Percentiles rank a stretch among this genome's conserved stretches.
These are phyloP conservation scores for Aptenodytes patagonicus DNA, from an alignment of 2,113 vertebrate genomes.

Conservation along the genomic window DNA sequence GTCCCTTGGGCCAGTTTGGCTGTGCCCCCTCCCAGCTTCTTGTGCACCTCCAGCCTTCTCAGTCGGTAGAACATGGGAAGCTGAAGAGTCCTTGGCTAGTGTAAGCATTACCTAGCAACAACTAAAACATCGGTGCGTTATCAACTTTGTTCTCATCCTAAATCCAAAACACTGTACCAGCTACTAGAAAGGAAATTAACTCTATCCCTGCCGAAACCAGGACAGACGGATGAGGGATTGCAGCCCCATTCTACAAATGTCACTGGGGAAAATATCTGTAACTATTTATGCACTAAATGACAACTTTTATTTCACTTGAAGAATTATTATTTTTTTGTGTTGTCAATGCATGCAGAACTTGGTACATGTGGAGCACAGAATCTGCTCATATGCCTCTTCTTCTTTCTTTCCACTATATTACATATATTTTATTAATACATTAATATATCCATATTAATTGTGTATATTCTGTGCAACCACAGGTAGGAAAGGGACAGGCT, in stretches of 20 bases:
- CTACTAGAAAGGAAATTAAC: too few relatives aligned
- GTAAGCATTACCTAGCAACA: too few relatives aligned
- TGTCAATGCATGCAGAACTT: not conserved
- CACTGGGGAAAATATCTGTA: not conserved
- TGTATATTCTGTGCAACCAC: not conserved
- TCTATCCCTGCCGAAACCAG: too few relatives aligned
- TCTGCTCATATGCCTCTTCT: not conserved
- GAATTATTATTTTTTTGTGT: not conserved
- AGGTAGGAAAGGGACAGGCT: not conserved
- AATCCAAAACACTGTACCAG: too few relatives aligned
- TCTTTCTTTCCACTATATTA: not conserved
- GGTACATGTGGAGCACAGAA: not conserved
- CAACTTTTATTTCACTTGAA: not conserved
- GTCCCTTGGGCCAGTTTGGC: too few relatives aligned
- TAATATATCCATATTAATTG: not conserved
- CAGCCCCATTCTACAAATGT: not conserved
- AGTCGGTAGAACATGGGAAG: too few relatives aligned
- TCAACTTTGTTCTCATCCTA: too few relatives aligned
- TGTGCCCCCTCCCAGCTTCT: too few relatives aligned
- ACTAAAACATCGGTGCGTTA: too few relatives aligned
- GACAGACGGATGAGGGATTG: not conserved
- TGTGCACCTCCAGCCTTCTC: too few relatives aligned
- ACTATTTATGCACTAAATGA: not conserved
- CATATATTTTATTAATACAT: not conserved
- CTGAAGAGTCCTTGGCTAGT: too few relatives aligned